Conservation (phyloP, 2,113 vertebrate species). For the Phalacrocorax carbo region DNA sequence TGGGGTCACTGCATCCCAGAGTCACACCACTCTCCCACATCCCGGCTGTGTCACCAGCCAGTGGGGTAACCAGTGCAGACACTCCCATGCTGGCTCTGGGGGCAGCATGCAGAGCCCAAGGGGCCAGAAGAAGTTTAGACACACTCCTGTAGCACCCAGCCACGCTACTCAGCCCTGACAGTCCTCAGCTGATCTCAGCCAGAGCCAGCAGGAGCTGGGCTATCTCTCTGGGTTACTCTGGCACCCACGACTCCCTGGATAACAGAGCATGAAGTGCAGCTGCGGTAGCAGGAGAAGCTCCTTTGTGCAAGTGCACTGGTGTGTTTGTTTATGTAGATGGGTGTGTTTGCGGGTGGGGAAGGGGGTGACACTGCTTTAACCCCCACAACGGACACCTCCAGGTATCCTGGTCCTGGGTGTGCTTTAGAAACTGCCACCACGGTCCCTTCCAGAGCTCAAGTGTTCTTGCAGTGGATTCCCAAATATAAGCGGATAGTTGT, state of each 20-base stretch:
- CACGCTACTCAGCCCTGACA: rapidly evolving
- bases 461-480: neutral
- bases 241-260: slow-evolving; percentile 2
- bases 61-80: rapidly evolving
- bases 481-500: neutral
- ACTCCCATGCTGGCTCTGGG: neutral
- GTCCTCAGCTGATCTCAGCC: neutral
- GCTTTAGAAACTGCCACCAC: neutral
- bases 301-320: slow-evolving; percentile 57
- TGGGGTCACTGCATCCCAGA: slow-evolving; percentile 1
- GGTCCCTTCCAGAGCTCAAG: neutral
- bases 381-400: neutral
- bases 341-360: neutral
- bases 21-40: neutral
- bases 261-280: slow-evolving; percentile 46
- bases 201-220: neutral
- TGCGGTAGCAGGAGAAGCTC: neutral
- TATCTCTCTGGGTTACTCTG: neutral
- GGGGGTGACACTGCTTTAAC: neutral
- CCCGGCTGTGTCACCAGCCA: neutral
- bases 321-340: slow-evolving; percentile 52
- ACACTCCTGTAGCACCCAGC: neutral
- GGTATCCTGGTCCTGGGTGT: neutral
- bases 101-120: rapidly evolving
- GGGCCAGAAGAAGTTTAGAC: neutral